A percentile compares a stretch with the other conserved stretches of the same genome.
Conservation (phyloP, 2,888 invertebrate species). For the Notocelia uddmanniana region DNA sequence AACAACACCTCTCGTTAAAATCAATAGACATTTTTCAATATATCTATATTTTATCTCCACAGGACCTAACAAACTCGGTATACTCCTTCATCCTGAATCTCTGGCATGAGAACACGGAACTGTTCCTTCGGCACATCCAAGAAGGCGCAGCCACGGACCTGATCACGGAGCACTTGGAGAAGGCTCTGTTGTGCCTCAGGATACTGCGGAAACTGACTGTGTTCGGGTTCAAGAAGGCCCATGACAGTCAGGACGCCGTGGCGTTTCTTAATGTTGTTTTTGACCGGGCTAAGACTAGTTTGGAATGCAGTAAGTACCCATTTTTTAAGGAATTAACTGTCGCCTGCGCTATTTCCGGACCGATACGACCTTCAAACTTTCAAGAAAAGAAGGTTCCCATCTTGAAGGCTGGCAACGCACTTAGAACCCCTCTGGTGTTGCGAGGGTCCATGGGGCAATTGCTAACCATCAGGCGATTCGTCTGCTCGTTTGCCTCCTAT, state of each 20-base stretch:
- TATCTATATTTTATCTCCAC: constrained; percentile 54
- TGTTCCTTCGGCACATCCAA: constrained; percentile 88
- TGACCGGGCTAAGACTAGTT: constrained; percentile 90
- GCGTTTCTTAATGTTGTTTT: constrained; percentile 93
- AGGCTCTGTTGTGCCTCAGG: constrained; percentile 92
- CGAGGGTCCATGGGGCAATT: no score
- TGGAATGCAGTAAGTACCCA: constrained; percentile 91
- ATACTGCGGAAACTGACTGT: constrained; percentile 93
- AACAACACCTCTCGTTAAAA: no score
- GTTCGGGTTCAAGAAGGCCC: constrained; percentile 92
- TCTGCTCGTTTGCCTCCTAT: no score
- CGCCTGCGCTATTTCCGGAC: no score
- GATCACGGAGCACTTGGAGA: constrained; percentile 90
- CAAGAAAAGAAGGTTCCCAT: no score
- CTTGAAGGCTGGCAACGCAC: no score
- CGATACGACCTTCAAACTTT: no score
- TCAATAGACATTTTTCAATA: no score
- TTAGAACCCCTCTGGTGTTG: no score
- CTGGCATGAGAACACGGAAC: constrained; percentile 91
- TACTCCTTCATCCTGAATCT: constrained; percentile 91
- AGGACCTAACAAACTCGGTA: constrained; percentile 91
- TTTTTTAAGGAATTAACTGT: not conserved
- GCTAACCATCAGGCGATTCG: no score
- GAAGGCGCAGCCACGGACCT: constrained; percentile 85
- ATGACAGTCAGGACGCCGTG: constrained; percentile 90